Evolutionary conservation across 2,797 vertebrate genomes (phyloP).

Genomic region (Rousettus madagascariensis): DNA sequence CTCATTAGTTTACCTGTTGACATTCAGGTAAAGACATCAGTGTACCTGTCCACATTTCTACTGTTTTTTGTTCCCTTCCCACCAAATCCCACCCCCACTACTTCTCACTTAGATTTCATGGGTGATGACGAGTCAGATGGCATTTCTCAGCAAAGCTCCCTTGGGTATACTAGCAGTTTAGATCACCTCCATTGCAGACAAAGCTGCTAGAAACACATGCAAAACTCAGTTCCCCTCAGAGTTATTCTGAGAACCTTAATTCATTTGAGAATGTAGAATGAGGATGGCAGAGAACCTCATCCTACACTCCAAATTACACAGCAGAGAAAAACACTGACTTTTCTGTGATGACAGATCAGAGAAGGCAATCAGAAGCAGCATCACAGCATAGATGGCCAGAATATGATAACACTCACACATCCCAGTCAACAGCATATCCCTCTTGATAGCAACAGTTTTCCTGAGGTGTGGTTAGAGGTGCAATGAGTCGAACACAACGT

Average conservation of each 20-base stretch:
- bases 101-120: slow-evolving; percentile 43
- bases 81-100: not conserved
- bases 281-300: slow-evolving; percentile 55
- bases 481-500: slow-evolving; percentile 82
- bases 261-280: slow-evolving; percentile 59
- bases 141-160: slow-evolving; percentile 44
- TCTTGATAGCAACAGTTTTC: slow-evolving; percentile 60
- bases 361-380: slow-evolving; percentile 42
- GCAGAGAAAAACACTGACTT: slow-evolving; percentile 50
- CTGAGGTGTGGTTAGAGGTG: slow-evolving; percentile 80
- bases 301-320: slow-evolving; percentile 53
- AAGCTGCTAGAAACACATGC: slow-evolving; percentile 75
- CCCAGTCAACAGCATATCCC: slow-evolving; percentile 47
- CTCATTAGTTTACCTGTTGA: slow-evolving; percentile 38
- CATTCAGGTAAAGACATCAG: not conserved
- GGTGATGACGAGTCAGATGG: slow-evolving; percentile 38
- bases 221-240: slow-evolving; percentile 61
- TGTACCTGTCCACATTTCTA: not conserved
- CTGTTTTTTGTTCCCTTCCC: slow-evolving; percentile 28
- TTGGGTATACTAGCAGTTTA: slow-evolving; percentile 67
- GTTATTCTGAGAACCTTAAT: slow-evolving; percentile 73
- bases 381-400: not conserved
- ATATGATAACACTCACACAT: slow-evolving; percentile 34
- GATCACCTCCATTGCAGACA: slow-evolving; percentile 68
- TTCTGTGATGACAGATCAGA: slow-evolving; percentile 52